Base-by-base conservation (phyloP, 2,888 invertebrate species). In the Thymelicus lineola region DNA sequence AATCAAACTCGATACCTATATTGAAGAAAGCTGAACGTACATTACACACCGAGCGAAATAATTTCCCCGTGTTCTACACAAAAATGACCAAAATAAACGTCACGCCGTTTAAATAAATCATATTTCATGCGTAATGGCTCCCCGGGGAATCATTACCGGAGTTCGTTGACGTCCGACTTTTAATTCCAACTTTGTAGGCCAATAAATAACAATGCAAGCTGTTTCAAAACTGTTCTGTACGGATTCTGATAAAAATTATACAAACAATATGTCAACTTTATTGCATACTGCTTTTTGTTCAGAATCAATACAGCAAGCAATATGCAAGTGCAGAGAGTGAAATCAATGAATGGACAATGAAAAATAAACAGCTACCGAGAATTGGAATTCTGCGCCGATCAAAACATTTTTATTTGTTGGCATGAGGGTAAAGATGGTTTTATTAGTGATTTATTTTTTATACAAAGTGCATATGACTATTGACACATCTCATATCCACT, bases 161-260 rank as follows among this genome's bases (percentile, higher is more conserved):
- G 58, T 57, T 57, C 58, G 45, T 55, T 63, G 63, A 63, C 63
- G 42, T 17, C 7, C 10, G 15, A 64, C 63, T 69, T 64, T 69
- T 67, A 69, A 69, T 69, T 63, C 35, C 58, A 63, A 64, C 58
- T 69, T 63, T 64, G 58, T 48, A 17, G 6, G 15, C 69, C 58
- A 59, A 69, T 69, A 69, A 69, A 69, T 62, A 57, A 46, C 55
- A 55, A 62, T 57, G 68, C 68, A 57, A 62, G 57, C 61, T 68
- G 45, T 46, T 61, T 35, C 48, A 36, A 14, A 55, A 61, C 35
- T n/a, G 14, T 38, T 60, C 12, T 15, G 53, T 66, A 50, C 12
- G 53, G 53, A 53, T 55, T 55, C 55, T 55, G 55, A 55, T 55
- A 55, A 55, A 55, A 55, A 55, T 55, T 55, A 55, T 55, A 35